Evolutionary conservation across 1,140 invertebrate genomes (phyloP), one percentile per base, ranked within the genome.

Genomic region (Meloidogyne floridensis): DNA sequence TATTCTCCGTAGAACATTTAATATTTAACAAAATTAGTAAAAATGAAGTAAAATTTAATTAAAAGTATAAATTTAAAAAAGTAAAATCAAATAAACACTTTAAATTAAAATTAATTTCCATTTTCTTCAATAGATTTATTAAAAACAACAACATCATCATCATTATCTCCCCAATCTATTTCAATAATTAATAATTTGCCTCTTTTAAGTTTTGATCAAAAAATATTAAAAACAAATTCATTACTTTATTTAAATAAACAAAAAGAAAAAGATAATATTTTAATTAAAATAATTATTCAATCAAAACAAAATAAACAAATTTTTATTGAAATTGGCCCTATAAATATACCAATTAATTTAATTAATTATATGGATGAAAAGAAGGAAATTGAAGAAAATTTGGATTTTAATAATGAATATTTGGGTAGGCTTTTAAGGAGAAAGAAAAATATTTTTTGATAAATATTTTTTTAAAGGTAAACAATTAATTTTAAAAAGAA

Each of bases 221-320:
- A 65, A 65, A 65, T 65, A 65, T 65, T 65, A 65, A 65, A 65
- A n/a, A n/a, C 59, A n/a, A 18, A 18, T 65, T 65, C 59, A 1
- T 65, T 65, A 65, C n/a, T 65, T 65, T 65, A 65, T 65, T 65
- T 65, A 65, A n/a, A 65, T 65, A 65, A 65, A 65, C n/a, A 65
- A 59, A 15, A 59, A 65, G 59, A 65, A 59, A 15, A 59, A 65
- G 59, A 65, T 65, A 65, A 65, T 65, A 6, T 65, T 18, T 65
- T 65, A 65, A 65, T 65, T 65, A 65, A 65, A n/a, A n/a, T 65
- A 65, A 65, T 65, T n/a, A 65, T 65, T n/a, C 59, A 65, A 65
- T n/a, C 59, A n/a, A 65, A 65, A 6, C 4, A 65, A 6, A 18
- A 65, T 65, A 6, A n/a, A n/a, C 15, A 65, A 65, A 65, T 65